Percentiles rank a stretch among this genome's conserved stretches.
phyloP scores from a whole-genome alignment of 2,113 vertebrate species.

The Gallinago undulata region DNA sequence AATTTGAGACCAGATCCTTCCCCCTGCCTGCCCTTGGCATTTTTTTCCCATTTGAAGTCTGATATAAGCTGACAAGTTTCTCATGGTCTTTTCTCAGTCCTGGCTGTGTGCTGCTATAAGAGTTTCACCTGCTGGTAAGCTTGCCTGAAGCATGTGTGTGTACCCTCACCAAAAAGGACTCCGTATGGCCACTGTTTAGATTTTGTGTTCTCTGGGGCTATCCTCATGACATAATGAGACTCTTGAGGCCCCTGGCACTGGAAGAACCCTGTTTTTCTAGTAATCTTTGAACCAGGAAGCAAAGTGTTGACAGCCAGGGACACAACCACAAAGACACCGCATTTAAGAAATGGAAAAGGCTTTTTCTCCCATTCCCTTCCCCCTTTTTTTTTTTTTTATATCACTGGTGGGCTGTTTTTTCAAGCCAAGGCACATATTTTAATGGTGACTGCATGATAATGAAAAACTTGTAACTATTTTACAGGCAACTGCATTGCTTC shows the following conservation, averaged over 20 bases:
- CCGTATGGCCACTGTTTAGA: background rate
- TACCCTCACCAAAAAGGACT: background rate
- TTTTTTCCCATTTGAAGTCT: background rate
- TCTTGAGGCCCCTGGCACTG: background rate
- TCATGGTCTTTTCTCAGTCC: background rate
- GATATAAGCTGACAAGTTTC: background rate
- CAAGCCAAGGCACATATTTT: constrained; percentile 10
- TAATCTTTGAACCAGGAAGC: background rate
- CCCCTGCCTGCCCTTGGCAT: accelerated
- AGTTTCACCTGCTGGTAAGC: background rate
- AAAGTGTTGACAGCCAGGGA: background rate
- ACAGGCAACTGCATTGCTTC: constrained; percentile 7
- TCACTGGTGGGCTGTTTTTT: background rate
- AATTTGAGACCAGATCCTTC: background rate
- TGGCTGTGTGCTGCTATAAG: background rate
- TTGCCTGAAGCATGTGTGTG: background rate
- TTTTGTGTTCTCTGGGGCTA: background rate
- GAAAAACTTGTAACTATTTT: constrained; percentile 36
- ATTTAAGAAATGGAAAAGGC: background rate
- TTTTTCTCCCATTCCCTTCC: background rate
- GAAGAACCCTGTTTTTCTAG: background rate
- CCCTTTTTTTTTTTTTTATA: background rate
- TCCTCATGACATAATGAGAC: background rate
- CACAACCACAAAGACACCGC: background rate
- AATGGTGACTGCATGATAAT: background rate